A percentile compares a stretch with the other conserved stretches of the same genome.
Conservation (phyloP, 2,888 invertebrate genomes). For the Agonopterix arenella region DNA sequence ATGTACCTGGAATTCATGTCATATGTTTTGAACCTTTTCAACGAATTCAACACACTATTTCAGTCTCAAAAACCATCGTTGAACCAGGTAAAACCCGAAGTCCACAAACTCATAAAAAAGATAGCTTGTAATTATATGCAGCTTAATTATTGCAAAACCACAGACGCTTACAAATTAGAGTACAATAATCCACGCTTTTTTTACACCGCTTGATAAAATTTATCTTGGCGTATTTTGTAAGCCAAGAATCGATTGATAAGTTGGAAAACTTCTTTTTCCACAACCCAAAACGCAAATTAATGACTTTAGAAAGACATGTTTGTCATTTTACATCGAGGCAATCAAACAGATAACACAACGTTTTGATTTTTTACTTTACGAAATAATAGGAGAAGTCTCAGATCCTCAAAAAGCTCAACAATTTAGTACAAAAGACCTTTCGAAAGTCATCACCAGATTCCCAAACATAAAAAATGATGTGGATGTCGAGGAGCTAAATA, state of each 20-base stretch:
- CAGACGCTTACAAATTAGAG: not conserved
- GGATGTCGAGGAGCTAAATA: not conserved
- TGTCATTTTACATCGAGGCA: slow-evolving; percentile 12
- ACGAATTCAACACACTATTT: slow-evolving; percentile 1
- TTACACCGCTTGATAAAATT: slow-evolving; percentile 12
- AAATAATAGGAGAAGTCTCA: slow-evolving; percentile 2
- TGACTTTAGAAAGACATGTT: slow-evolving; percentile 10
- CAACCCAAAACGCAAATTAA: slow-evolving; percentile 7
- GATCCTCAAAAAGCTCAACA: slow-evolving; percentile 2
- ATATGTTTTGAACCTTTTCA: slow-evolving; percentile 3
- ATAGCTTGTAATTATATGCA: not conserved
- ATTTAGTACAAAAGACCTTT: slow-evolving; percentile 2
- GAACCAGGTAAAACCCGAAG: slow-evolving; percentile 7
- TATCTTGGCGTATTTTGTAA: slow-evolving; percentile 10
- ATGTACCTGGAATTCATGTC: slow-evolving; percentile 14
- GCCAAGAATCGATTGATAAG: slow-evolving; percentile 11
- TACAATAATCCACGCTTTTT: slow-evolving; percentile 11
- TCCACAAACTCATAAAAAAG: slow-evolving; percentile 11
- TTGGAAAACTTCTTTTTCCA: slow-evolving; percentile 9
- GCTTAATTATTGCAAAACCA: too few species aligned
- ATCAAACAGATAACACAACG: slow-evolving; percentile 14
- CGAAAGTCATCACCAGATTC: not conserved
- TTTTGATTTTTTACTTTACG: slow-evolving; percentile 9
- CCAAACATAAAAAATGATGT: not conserved
- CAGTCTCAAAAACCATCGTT: slow-evolving; percentile 6